Evolutionary conservation across 2,113 vertebrate species (phyloP).

Genomic region (Apaloderma vittatum): DNA sequence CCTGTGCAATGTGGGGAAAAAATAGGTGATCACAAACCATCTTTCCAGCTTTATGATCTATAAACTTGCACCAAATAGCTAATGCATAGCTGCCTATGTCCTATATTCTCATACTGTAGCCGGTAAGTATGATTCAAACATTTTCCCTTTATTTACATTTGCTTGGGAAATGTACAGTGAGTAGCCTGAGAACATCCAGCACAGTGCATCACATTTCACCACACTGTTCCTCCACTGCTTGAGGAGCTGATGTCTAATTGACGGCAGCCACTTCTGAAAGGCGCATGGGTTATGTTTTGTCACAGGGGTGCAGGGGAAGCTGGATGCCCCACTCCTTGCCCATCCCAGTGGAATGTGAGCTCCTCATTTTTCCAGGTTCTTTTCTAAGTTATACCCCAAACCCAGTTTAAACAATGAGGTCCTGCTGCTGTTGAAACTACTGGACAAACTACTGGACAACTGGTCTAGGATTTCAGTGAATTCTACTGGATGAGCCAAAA

Average conservation of each 20-base stretch:
- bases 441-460: neutral
- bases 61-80: neutral
- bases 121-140: neutral
- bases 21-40: neutral
- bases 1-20: neutral
- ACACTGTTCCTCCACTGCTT: neutral
- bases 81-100: neutral
- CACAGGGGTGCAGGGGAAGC: neutral
- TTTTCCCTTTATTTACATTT: neutral
- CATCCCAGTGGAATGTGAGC: neutral
- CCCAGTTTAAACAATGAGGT: neutral
- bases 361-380: neutral
- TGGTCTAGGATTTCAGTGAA: neutral
- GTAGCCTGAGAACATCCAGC: neutral
- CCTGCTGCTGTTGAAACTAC: neutral
- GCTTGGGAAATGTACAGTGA: neutral
- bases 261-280: neutral
- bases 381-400: neutral
- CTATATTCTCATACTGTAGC: neutral
- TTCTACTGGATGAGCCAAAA: neutral
- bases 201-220: neutral
- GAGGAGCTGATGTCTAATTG: neutral
- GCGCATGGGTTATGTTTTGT: rapidly evolving
- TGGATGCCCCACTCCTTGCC: neutral
- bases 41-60: neutral